Base-by-base conservation (phyloP, 2,888 invertebrate species). In the Diaphora mendica region DNA sequence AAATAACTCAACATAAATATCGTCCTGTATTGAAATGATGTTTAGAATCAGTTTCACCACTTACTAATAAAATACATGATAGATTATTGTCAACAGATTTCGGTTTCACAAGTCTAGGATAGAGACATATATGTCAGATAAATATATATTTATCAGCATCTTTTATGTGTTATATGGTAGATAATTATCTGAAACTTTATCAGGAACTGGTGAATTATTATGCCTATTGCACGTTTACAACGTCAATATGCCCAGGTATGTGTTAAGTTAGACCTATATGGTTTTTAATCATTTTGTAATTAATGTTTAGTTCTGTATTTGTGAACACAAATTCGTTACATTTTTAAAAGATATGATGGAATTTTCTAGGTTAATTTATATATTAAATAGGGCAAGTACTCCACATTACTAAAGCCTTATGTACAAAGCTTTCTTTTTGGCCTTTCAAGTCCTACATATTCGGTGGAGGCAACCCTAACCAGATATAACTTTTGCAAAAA, bases 351-450 rank as follows among this genome's bases (percentile, higher is more conserved):
- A 20, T n/a, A 64, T 33, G 33, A 64, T 70, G 59, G 68, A 77
- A 81, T 79, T 77, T 77, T 74, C 77, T 81, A 79, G 75, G 83
- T 79, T 81, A 80, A 83, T 85, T 86, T 88, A 84, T 30, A 85
- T 76, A 78, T 82, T 76, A 73, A 76, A 73, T 79, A 83, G 84
- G 87, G 81, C 82, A 80, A 79, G 77, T 80, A 82, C 83, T 84
- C 82, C 80, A 83, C 82, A 78, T 81, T 87, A 73, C 68, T 77
- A 73, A 73, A 90, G 92, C 91, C 91, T 80, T 92, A 94, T 94
- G 79, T 94, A 94, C 94, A 94, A 93, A 94, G 93, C 93, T 82
- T 87, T 87, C 71, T 93, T 91, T 94, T 95, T 95, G 94, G 94
- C 93, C 91, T 91, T 89, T 91, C 89, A 93, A 90, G 88, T 92